Evolutionary conservation across 2,113 vertebrate species (phyloP).

Genomic region (Rhagologus leucostigma): DNA sequence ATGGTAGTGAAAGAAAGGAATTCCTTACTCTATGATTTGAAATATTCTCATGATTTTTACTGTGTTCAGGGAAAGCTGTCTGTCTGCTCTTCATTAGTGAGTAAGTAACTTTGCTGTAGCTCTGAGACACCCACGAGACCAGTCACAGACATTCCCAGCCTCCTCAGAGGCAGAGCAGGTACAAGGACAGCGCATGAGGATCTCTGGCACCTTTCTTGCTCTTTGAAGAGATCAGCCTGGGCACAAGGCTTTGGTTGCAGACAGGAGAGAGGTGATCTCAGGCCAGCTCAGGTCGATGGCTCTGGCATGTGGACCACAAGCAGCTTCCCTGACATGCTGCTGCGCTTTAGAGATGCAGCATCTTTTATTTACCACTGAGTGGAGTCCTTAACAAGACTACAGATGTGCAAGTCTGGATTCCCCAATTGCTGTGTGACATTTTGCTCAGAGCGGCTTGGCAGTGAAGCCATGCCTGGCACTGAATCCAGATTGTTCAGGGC

Average conservation of each 20-base stretch:
- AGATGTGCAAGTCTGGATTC: neutral
- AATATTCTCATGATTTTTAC: neutral
- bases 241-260: neutral
- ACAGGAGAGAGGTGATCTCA: neutral
- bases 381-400: constrained; percentile 23
- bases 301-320: neutral
- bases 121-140: rapidly evolving
- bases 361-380: constrained; percentile 22
- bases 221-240: neutral
- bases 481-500: rapidly evolving
- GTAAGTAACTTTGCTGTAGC: neutral
- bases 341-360: neutral
- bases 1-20: neutral
- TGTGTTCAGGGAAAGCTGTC: neutral
- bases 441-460: neutral
- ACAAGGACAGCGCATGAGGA: rapidly evolving
- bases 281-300: rapidly evolving
- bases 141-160: rapidly evolving
- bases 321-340: rapidly evolving
- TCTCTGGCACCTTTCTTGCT: neutral
- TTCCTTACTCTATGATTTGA: neutral
- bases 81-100: neutral
- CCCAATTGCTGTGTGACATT: neutral
- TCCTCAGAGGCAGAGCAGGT: neutral
- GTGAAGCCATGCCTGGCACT: neutral